Evolutionary conservation across 2,797 vertebrate genomes (phyloP).

Genomic region (Clarias platycephalus): DNA sequence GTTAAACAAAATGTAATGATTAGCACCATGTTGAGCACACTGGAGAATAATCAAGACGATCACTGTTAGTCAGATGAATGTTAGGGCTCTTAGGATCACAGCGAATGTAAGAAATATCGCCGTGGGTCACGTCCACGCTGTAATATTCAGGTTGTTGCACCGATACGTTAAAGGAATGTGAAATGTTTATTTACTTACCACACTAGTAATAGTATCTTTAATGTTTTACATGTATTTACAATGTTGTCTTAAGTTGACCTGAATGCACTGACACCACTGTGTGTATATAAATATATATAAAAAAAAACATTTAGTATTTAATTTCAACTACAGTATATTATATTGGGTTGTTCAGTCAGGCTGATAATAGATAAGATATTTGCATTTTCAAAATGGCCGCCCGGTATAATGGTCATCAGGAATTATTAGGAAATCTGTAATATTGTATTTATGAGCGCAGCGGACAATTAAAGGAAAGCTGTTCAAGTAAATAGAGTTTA

Average conservation of each 20-base stretch:
- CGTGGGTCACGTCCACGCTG: slow-evolving; percentile 21
- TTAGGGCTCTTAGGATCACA: neutral
- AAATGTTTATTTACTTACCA: slow-evolving; percentile 55
- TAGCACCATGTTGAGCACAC: neutral
- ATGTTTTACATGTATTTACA: slow-evolving; percentile 33
- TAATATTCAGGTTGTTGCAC: slow-evolving; percentile 40
- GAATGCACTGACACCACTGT: slow-evolving; percentile 56
- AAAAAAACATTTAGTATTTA: slow-evolving; percentile 30
- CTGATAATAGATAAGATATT: neutral
- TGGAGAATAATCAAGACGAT: neutral
- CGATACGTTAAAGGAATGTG: slow-evolving; percentile 47
- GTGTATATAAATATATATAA: slow-evolving; percentile 15
- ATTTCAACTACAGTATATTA: slow-evolving; percentile 41
- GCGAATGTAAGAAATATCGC: slow-evolving; percentile 40
- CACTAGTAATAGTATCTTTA: slow-evolving; percentile 40
- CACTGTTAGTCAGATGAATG: slow-evolving; percentile 9
- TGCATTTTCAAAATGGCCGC: slow-evolving; percentile 14
- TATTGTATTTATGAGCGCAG: slow-evolving; percentile 17
- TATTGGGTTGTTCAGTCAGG: neutral
- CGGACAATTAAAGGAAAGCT: slow-evolving; percentile 10
- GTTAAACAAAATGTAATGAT: neutral
- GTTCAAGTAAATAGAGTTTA: slow-evolving; percentile 19
- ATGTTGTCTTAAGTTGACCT: slow-evolving; percentile 46
- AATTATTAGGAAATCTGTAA: slow-evolving; percentile 42
- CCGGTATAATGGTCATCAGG: slow-evolving; percentile 20